Evolutionary conservation across 2,113 vertebrate species (phyloP), one percentile per base, ranked within the genome.

Genomic region (Misgurnus mizolepis): DNA sequence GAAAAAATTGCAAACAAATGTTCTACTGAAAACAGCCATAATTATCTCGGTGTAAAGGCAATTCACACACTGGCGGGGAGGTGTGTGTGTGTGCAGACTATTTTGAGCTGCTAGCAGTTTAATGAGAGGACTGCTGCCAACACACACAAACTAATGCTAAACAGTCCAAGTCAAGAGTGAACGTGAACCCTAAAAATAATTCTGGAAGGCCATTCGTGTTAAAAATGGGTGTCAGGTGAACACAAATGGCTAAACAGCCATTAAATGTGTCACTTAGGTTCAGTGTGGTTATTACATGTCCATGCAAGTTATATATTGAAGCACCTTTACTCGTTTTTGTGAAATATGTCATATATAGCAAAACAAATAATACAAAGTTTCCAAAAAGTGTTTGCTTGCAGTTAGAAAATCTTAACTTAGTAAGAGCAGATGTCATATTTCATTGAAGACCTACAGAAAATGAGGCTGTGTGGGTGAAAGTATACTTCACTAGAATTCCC

Each of bases 81-180:
- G 62, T 43, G 58, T 66, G 55, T 41, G 69, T 14, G 18, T 60
- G 53, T 50, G 14, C 27, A 7, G 58, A 49, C 58, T 75, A 75
- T 75, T 75, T 61, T 62, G 7, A 75, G 72, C 72, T 79, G 79
- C 76, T 75, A 76, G 78, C 49, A 45, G 80, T 74, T 82, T 82
- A 84, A 84, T 84, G 81, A 84, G 66, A 76, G 58, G 58, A 56
- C 70, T 22, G 39, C 75, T 77, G 62, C 82, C 82, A 39, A 81
- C 70, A 43, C 76, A 76, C 80, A 60, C 65, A 41, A 76, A 76
- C 65, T 39, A 61, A 75, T 58, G 55, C 69, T 40, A 71, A 58
- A 62, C 18, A 62, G 73, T 67, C 6, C 10, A 41, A 80, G 62
- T 22, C 62, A 39, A 66, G 76, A 70, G 65, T 17, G 40, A 9